These are phyloP conservation scores for Melospiza melodia DNA, from an alignment of 2,113 vertebrate genomes.

Conservation along the genomic window DNA sequence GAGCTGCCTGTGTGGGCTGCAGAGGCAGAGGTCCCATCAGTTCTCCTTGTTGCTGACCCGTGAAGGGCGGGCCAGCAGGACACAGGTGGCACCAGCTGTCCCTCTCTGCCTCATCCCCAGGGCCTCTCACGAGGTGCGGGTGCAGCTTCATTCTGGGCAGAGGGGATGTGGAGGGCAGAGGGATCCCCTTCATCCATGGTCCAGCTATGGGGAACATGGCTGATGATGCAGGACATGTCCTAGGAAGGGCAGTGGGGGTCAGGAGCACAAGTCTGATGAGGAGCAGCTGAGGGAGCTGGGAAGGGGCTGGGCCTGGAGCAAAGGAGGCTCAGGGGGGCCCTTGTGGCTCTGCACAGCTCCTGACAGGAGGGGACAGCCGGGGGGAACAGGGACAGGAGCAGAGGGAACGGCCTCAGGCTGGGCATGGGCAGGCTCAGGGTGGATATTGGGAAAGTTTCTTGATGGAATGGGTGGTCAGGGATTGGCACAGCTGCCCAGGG, in stretches of 20 bases:
- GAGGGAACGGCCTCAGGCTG: accelerated
- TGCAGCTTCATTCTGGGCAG: neutral
- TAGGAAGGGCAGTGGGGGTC: neutral
- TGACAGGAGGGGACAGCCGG: neutral
- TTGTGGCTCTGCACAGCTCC: neutral
- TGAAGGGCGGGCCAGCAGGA: neutral
- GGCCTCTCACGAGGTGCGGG: neutral
- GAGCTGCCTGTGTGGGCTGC: neutral
- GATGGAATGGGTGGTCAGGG: neutral
- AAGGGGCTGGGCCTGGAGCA: neutral
- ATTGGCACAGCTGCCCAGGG: neutral
- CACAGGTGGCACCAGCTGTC: neutral
- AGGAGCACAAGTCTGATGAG: neutral
- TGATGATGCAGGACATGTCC: neutral
- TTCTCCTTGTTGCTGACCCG: neutral
- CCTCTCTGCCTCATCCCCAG: neutral
- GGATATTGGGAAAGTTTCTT: neutral
- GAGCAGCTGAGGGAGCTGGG: neutral
- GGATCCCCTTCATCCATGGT: neutral
- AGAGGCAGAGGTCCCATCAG: neutral
- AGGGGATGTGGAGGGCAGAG: neutral
- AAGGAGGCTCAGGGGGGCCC: neutral
- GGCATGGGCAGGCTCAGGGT: accelerated
- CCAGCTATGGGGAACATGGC: accelerated
- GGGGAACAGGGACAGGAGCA: neutral